phyloP scores from a whole-genome alignment of 2,113 vertebrate genomes.

The Galbula dea region DNA sequence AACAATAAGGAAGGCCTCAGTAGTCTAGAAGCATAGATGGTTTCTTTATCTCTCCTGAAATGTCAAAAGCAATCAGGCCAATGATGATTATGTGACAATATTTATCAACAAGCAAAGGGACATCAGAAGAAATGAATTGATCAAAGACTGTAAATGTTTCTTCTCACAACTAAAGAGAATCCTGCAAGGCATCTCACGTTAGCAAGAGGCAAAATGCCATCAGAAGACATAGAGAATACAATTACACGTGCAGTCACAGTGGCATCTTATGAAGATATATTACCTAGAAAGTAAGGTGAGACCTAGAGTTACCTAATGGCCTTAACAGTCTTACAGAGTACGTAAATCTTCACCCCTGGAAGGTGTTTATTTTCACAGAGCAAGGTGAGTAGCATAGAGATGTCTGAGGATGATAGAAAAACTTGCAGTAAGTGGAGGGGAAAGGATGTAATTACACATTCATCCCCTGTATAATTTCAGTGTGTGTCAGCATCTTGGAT shows the following conservation, averaged over 20 bases:
- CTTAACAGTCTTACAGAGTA: neutral
- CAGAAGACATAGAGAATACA: neutral
- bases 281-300: neutral
- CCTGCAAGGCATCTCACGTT: neutral
- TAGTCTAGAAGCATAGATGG: neutral
- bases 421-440: neutral
- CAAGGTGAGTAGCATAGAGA: neutral
- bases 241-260: neutral
- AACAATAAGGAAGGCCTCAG: neutral
- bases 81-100: neutral
- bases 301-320: neutral
- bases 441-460: conserved; percentile 36
- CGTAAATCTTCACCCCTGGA: neutral
- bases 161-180: neutral
- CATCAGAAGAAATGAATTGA: neutral
- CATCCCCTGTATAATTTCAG: conserved; percentile 31
- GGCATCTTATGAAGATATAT: neutral
- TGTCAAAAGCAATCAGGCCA: neutral
- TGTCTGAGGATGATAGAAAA: conserved; percentile 12
- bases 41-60: neutral
- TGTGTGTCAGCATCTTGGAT: conserved; percentile 21
- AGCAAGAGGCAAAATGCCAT: neutral
- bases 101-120: neutral
- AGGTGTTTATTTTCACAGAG: neutral
- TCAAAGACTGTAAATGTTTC: neutral